Base-by-base conservation (phyloP, 2,888 invertebrate species). In the Hyles lineata region DNA sequence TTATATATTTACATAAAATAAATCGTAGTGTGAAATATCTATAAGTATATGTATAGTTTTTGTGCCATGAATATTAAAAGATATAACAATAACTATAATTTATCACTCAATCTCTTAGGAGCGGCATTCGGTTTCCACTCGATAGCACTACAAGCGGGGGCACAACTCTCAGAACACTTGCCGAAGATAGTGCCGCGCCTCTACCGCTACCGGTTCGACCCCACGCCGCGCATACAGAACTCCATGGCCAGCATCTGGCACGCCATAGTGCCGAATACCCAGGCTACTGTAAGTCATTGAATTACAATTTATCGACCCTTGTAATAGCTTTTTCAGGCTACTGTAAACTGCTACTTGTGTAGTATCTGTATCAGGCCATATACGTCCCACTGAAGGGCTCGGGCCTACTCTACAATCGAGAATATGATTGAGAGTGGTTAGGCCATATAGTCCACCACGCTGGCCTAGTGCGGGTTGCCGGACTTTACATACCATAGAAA, bases 161-260 rank as follows among this genome's bases (percentile, higher is more conserved):
- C 97, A 25, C 97, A 98, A 87, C 95, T 99, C 77, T 96, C 97
- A 71, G 96, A 97, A 11, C 97, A 98, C 89, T 89, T 99, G 78
- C 97, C 98, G 0, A 96, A 96, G 87, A 98, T 99, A 74, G 96
- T 98, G 69, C 98, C 99, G 19, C 97, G 98, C 71, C 94, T 99
- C 32, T 98, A 97, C 87, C 96, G 97, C 70, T 97, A 97, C 91
- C 97, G 98, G 86, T 99, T 98, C 90, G 99, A 99, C 91, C 99
- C 99, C 17, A 98, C 98, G 75, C 97, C 98, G 52, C 97, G 97
- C 85, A 97, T 99, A 79, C 98, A 99, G 89, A 96, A 97, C 86
- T 98, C 98, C 21, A 99, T 99, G 98, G 96, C 97, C 71, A 97
- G 97, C 83, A 99, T 99, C 83, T 99, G 99, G 99, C 97, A 97